phyloP scores from a whole-genome alignment of 2,797 vertebrate genomes.

The Leptodactylus fallax region DNA sequence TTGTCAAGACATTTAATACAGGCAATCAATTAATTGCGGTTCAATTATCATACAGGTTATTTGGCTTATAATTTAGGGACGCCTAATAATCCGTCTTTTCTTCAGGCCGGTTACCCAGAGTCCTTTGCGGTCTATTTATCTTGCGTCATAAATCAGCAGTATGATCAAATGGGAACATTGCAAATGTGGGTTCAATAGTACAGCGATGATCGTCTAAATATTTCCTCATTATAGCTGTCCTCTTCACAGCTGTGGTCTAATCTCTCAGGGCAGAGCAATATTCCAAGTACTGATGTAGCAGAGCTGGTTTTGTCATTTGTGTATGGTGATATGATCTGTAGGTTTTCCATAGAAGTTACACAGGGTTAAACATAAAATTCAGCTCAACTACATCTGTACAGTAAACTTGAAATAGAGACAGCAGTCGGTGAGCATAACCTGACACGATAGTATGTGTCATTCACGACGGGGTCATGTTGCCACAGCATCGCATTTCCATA shows the following conservation, averaged over 20 bases:
- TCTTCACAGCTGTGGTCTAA: background rate
- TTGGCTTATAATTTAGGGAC: slow-evolving; percentile 78
- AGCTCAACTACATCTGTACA: background rate
- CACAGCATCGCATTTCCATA: background rate
- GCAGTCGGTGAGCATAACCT: background rate
- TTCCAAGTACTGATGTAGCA: background rate
- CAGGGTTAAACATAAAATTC: background rate
- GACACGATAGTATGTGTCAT: background rate
- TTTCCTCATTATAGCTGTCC: background rate
- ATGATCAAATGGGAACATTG: slow-evolving; percentile 64
- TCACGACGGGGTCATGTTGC: background rate
- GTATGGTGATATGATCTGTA: background rate
- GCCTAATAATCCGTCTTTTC: slow-evolving; percentile 75
- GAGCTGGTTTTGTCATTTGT: background rate
- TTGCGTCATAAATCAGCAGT: slow-evolving; percentile 79
- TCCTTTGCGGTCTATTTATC: slow-evolving; percentile 70
- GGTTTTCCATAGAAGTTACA: background rate
- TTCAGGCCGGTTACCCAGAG: slow-evolving; percentile 75
- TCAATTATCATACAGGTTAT: slow-evolving; percentile 77
- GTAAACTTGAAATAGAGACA: background rate
- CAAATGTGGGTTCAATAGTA: slow-evolving; percentile 3
- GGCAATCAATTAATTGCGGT: slow-evolving; percentile 81
- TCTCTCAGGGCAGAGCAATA: background rate
- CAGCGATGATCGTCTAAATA: background rate
- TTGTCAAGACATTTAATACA: slow-evolving; percentile 77